A percentile compares a stretch with the other conserved stretches of the same genome.
Conservation (phyloP, 2,113 vertebrate genomes). For the Hydropotes inermis region DNA sequence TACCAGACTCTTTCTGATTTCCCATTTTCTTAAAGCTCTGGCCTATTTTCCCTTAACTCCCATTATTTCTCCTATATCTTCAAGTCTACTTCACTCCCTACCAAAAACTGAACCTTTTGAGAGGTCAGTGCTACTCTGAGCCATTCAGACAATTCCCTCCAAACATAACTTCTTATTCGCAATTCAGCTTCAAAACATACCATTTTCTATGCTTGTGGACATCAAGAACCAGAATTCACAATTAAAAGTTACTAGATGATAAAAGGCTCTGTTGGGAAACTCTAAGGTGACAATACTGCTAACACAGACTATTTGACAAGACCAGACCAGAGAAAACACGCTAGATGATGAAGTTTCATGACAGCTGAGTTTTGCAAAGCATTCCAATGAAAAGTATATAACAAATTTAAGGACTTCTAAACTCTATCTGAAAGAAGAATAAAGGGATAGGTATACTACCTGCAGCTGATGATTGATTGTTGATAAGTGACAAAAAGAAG, state of each 20-base stretch:
- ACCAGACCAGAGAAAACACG: neutral
- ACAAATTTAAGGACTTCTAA: neutral
- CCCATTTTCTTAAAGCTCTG: neutral
- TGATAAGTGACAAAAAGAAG: conserved; percentile 9
- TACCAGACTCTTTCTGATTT: neutral
- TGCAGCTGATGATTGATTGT: conserved; percentile 28
- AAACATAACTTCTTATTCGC: neutral
- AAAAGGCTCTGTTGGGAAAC: rapidly evolving
- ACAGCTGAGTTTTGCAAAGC: neutral
- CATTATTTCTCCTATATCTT: neutral
- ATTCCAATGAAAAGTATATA: neutral
- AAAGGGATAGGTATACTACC: neutral
- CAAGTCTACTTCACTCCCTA: neutral
- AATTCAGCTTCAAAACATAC: neutral
- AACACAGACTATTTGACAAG: neutral
- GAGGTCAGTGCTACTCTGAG: neutral
- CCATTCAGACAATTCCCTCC: neutral
- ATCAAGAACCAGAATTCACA: neutral
- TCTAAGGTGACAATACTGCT: neutral
- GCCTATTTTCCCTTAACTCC: neutral
- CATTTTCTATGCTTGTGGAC: neutral
- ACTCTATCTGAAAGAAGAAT: neutral
- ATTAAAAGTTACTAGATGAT: neutral
- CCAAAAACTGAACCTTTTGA: neutral
- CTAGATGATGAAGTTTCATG: neutral